These are phyloP conservation scores for Sitobion miscanthi DNA, from an alignment of 1,140 invertebrate species.

Conservation along the genomic window DNA sequence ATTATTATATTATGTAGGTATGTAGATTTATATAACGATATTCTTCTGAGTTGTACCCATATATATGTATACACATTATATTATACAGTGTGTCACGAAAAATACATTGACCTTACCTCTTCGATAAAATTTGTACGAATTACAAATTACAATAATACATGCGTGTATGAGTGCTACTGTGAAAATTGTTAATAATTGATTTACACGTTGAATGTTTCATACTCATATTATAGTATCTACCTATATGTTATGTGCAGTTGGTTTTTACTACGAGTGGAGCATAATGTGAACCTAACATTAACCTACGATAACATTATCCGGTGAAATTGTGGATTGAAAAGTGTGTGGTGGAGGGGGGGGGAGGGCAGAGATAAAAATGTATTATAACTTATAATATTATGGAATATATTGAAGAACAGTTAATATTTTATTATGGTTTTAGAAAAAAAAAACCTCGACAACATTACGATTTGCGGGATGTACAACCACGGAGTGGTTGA, in stretches of 20 bases:
- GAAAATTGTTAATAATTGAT: conserved; percentile 24
- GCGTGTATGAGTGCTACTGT: neutral
- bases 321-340: neutral
- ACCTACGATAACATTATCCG: neutral
- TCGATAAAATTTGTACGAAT: neutral
- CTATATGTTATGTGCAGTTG: too few species aligned
- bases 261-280: neutral
- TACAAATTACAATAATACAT: neutral
- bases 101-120: neutral
- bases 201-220: neutral
- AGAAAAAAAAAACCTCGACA: neutral
- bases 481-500: neutral
- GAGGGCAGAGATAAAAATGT: neutral
- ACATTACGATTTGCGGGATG: neutral
- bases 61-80: neutral
- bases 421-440: neutral
- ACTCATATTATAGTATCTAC: neutral
- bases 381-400: neutral
- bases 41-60: neutral
- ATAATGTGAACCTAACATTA: neutral
- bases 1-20: neutral
- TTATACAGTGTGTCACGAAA: neutral
- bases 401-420: too few species aligned
- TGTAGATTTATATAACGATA: conserved; percentile 10
- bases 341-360: too few species aligned